Percentiles rank a stretch among this genome's conserved stretches.
Evolutionary conservation across 2,888 invertebrate genomes (phyloP).

Genomic region (Beris morrisii): DNA sequence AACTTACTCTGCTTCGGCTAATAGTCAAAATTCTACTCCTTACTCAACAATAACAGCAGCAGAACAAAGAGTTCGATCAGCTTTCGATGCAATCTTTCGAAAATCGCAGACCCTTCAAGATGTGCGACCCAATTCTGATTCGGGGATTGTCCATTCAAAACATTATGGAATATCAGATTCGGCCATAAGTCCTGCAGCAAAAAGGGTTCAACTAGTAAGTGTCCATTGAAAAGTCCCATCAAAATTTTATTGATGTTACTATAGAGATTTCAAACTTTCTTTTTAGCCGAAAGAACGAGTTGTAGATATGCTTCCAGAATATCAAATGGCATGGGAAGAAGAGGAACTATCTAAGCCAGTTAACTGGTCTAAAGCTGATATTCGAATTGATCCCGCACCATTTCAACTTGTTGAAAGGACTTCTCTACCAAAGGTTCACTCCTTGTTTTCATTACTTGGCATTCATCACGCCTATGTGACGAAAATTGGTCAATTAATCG

Average conservation of each 20-base stretch:
- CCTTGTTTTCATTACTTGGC: constrained; percentile 96
- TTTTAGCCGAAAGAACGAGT: constrained; percentile 80
- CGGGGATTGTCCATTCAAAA: constrained; percentile 56
- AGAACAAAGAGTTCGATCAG: constrained; percentile 80
- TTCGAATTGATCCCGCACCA: constrained; percentile 93
- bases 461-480: constrained; percentile 99
- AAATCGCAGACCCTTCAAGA: constrained; percentile 85
- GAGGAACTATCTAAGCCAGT: constrained; percentile 82
- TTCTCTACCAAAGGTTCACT: constrained; percentile 92
- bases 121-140: constrained; percentile 69
- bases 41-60: constrained; percentile 91
- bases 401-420: constrained; percentile 96
- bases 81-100: constrained; percentile 89
- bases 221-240: no score
- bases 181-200: constrained; percentile 70
- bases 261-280: constrained; percentile 32
- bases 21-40: constrained; percentile 62
- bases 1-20: constrained; percentile 72
- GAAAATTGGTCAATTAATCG: constrained; percentile 90
- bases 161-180: constrained; percentile 56
- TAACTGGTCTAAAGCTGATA: constrained; percentile 64
- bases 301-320: constrained; percentile 91
- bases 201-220: constrained; percentile 85
- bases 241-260: no score
- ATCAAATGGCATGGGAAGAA: constrained; percentile 92